A percentile compares a stretch with the other conserved stretches of the same genome.
phyloP scores from a whole-genome alignment of 2,113 vertebrate genomes.

The Proteles cristata region DNA sequence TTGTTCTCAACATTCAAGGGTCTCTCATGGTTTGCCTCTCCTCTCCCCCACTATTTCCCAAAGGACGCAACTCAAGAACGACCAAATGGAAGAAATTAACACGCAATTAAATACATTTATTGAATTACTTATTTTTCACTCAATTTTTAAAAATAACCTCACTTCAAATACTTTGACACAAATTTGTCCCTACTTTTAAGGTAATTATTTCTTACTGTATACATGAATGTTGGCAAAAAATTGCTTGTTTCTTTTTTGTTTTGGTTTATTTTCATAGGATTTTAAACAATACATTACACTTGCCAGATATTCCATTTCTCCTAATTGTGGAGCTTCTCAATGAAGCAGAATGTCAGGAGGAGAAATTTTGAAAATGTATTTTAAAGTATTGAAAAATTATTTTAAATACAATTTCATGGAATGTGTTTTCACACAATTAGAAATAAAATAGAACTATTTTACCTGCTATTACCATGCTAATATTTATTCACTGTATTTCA shows the following conservation, averaged over 20 bases:
- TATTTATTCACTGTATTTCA: not conserved
- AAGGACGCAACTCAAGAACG: not conserved
- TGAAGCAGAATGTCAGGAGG: not conserved
- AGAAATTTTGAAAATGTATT: not conserved
- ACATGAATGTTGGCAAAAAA: not conserved
- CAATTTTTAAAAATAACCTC: not conserved
- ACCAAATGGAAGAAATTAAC: not conserved
- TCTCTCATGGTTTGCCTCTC: too few relatives aligned
- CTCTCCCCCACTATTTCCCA: not conserved
- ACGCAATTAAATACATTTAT: not conserved
- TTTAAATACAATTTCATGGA: constrained; percentile 9
- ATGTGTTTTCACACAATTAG: not conserved
- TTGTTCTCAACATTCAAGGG: too few relatives aligned
- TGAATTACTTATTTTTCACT: not conserved
- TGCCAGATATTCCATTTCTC: not conserved
- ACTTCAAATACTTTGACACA: not conserved
- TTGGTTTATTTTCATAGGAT: not conserved
- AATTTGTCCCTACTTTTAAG: not conserved
- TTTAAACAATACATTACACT: not conserved
- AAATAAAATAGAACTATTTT: not conserved
- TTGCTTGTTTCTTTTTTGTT: not conserved
- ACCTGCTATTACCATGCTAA: not conserved
- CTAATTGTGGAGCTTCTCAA: not conserved
- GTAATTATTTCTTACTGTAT: constrained; percentile 6
- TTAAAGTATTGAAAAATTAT: not conserved